Evolutionary conservation across 2,113 vertebrate species (phyloP).

Genomic region (Acanthisitta chloris): DNA sequence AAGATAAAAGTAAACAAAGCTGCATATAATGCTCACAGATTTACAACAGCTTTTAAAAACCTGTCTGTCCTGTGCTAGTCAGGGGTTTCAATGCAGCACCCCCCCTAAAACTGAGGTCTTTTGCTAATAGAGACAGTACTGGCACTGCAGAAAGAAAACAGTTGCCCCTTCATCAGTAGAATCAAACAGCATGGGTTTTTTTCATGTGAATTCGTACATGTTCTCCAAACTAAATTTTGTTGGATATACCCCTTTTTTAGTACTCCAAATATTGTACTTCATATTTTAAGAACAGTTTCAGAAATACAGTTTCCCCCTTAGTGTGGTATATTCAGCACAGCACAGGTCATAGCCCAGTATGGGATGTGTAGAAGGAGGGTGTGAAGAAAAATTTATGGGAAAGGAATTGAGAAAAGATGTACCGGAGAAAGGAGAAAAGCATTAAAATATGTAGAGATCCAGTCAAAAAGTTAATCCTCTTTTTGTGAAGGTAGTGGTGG

Average conservation of each 20-base stretch:
- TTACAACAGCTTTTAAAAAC: neutral
- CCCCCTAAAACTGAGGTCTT: neutral
- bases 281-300: neutral
- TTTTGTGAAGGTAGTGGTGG: neutral
- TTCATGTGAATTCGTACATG: neutral
- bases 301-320: neutral
- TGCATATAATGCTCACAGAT: neutral
- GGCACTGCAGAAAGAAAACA: neutral
- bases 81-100: neutral
- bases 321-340: neutral
- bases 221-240: neutral
- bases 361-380: neutral
- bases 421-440: neutral
- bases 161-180: neutral
- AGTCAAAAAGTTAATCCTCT: neutral
- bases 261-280: neutral
- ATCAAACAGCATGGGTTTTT: rapidly evolving
- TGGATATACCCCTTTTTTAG: neutral
- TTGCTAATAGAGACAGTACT: neutral
- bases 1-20: neutral
- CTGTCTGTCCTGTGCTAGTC: neutral
- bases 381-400: neutral
- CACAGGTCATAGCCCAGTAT: neutral
- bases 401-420: neutral
- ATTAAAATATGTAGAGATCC: neutral